Conservation (phyloP, 2,888 invertebrate genomes). For the Asteroscopus sphinx region DNA sequence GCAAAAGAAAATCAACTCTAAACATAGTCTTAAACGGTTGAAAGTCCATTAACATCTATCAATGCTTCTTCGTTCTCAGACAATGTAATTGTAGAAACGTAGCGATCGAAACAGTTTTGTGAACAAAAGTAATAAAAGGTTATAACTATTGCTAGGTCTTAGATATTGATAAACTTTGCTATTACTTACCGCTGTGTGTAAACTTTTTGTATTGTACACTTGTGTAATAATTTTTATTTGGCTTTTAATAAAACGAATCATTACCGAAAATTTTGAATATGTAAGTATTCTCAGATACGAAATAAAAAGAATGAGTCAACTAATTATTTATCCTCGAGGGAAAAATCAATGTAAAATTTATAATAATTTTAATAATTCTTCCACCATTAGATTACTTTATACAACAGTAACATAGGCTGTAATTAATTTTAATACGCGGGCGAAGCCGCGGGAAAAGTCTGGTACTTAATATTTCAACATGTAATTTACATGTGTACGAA, state of each 20-base stretch:
- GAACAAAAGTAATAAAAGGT: constrained; percentile 45
- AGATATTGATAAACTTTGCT: constrained; percentile 31
- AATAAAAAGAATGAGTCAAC: too few relatives aligned
- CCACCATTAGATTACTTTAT: too few relatives aligned
- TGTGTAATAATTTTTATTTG: background rate
- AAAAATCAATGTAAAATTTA: too few relatives aligned
- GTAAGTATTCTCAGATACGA: background rate
- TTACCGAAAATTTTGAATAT: background rate
- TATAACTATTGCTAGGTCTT: constrained; percentile 16
- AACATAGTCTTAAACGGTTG: constrained; percentile 29
- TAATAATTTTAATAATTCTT: too few relatives aligned
- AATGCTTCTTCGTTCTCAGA: constrained; percentile 17
- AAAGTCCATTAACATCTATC: constrained; percentile 40
- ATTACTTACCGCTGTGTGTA: constrained; percentile 20
- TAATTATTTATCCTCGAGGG: too few relatives aligned
- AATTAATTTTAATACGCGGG: too few relatives aligned
- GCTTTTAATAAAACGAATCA: background rate
- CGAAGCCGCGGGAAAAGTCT: too few relatives aligned
- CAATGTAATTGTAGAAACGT: constrained; percentile 37
- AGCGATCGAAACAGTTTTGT: constrained; percentile 35
- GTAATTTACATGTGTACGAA: too few relatives aligned
- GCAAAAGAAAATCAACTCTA: constrained; percentile 34
- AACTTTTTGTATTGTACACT: constrained; percentile 9
- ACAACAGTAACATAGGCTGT: too few relatives aligned
- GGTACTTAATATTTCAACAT: too few relatives aligned